A percentile compares a stretch with the other conserved stretches of the same genome.
Conservation (phyloP, 2,888 invertebrate species). For the Euplagia quadripunctaria region DNA sequence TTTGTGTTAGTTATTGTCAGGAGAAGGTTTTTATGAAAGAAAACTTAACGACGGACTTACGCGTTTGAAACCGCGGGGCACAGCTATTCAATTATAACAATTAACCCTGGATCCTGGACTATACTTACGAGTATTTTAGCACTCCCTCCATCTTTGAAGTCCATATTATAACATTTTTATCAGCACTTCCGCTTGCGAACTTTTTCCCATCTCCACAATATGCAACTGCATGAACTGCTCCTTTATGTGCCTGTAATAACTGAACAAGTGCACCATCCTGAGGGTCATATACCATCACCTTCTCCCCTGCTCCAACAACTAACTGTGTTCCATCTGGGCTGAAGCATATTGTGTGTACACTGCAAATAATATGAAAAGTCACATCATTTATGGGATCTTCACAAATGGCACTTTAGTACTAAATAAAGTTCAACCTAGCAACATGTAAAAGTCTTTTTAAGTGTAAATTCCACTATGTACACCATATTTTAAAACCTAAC, state of each 20-base stretch:
- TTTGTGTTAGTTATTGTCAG: too few species aligned
- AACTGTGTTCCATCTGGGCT: conserved; percentile 98
- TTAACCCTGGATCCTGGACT: too few species aligned
- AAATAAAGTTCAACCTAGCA: too few species aligned
- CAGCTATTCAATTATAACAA: too few species aligned
- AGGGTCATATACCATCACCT: conserved; percentile 98
- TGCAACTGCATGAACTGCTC: conserved; percentile 95
- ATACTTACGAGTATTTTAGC: conserved; percentile 96
- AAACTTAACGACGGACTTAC: too few species aligned
- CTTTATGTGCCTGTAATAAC: conserved; percentile 98
- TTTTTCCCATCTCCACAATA: conserved; percentile 98
- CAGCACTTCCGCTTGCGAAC: conserved; percentile 98
- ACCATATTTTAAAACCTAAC: too few species aligned
- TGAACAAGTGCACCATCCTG: conserved; percentile 96
- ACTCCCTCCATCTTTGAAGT: conserved; percentile 98
- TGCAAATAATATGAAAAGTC: conserved; percentile 67
- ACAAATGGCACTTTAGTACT: too few species aligned
- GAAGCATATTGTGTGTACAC: conserved; percentile 98
- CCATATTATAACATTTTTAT: conserved; percentile 99
- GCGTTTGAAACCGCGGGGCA: too few species aligned
- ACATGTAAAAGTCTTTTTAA: too few species aligned
- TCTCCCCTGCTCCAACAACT: conserved; percentile 97
- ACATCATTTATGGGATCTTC: neutral
- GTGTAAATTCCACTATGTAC: too few species aligned
- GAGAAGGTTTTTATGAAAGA: too few species aligned